These are phyloP conservation scores for Chionomys nivalis DNA, from an alignment of 2,113 vertebrate species.

Conservation along the genomic window DNA sequence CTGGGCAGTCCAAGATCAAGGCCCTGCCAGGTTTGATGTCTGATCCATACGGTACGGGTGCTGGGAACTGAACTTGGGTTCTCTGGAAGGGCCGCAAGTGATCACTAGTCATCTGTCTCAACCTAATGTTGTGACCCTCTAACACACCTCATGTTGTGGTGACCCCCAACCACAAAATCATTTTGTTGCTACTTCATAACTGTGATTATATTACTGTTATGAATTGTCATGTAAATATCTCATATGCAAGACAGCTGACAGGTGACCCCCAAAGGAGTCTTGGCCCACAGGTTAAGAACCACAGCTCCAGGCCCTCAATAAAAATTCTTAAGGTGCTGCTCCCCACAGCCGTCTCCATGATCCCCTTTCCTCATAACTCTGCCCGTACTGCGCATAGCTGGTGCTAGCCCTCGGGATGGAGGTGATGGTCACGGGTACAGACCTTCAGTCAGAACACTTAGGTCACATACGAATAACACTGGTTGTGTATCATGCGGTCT, in stretches of 20 bases:
- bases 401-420: background rate
- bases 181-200: background rate
- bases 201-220: background rate
- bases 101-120: background rate
- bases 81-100: background rate
- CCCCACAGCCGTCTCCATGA: background rate
- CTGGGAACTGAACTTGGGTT: background rate
- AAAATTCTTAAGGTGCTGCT: background rate
- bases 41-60: no score
- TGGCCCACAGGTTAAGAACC: background rate
- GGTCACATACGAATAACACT: no score
- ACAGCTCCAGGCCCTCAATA: background rate
- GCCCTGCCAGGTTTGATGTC: background rate
- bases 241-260: background rate
- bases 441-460: background rate
- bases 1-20: background rate
- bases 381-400: background rate
- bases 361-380: background rate
- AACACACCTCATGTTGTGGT: background rate
- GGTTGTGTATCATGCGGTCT: background rate
- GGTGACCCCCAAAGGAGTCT: background rate
- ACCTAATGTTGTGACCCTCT: background rate
- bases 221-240: background rate
- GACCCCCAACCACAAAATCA: background rate
- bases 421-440: background rate